phyloP scores from a whole-genome alignment of 2,797 vertebrate species.

The Labeo calbasu region DNA sequence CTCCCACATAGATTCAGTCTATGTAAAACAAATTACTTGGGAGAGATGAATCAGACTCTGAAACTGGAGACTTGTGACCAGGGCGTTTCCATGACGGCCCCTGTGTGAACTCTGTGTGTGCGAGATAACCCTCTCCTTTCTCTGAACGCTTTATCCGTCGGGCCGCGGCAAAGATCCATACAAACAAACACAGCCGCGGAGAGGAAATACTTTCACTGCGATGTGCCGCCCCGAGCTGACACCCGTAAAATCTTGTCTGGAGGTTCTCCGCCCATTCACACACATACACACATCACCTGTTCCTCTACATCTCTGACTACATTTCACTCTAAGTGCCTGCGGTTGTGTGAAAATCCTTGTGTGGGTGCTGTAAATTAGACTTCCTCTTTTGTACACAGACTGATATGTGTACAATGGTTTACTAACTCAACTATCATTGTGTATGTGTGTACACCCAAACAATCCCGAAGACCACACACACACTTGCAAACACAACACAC shows the following conservation, averaged over 20 bases:
- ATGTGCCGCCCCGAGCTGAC: conserved; percentile 21
- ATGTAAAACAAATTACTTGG: conserved; percentile 11
- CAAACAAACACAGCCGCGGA: conserved; percentile 42
- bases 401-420: conserved; percentile 2
- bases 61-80: conserved; percentile 31
- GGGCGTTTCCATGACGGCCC: conserved; percentile 38
- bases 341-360: conserved; percentile 12
- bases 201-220: conserved; percentile 51
- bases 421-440: neutral
- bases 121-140: conserved; percentile 39
- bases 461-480: conserved; percentile 32
- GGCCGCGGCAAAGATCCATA: conserved; percentile 19
- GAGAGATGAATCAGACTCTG: conserved; percentile 21
- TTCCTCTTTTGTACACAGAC: conserved; percentile 12
- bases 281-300: conserved; percentile 48
- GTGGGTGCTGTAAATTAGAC: conserved; percentile 19
- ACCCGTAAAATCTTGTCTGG: conserved; percentile 46
- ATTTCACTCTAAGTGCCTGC: conserved; percentile 8
- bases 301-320: conserved; percentile 28
- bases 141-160: conserved; percentile 12
- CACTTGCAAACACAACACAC: conserved; percentile 33
- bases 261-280: conserved; percentile 14
- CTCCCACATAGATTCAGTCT: conserved; percentile 24
- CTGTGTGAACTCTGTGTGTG: conserved; percentile 22
- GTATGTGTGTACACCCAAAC: conserved; percentile 25